phyloP scores from a whole-genome alignment of 2,113 vertebrate genomes.

The Sebastes schlegelii region DNA sequence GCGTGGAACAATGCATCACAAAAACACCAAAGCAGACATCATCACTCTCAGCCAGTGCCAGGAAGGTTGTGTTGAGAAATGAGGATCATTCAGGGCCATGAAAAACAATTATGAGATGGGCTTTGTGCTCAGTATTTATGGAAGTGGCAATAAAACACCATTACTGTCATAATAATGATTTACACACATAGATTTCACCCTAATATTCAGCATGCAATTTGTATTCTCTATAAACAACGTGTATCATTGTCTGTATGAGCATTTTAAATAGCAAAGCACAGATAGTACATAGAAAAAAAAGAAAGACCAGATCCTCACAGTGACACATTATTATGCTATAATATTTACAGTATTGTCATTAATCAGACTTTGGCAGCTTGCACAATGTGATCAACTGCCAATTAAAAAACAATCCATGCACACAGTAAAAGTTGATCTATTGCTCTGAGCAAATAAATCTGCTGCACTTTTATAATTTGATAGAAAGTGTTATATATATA shows the following conservation, averaged over 20 bases:
- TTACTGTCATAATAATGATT: conserved; percentile 57
- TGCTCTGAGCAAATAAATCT: background rate
- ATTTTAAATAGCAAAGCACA: conserved; percentile 14
- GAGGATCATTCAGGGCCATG: conserved; percentile 61
- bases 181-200: conserved; percentile 23
- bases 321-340: background rate
- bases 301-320: background rate
- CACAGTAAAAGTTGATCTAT: background rate
- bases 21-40: conserved; percentile 57
- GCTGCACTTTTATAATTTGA: background rate
- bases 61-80: conserved; percentile 62
- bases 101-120: conserved; percentile 52
- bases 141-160: conserved; percentile 53
- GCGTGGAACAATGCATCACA: conserved; percentile 61
- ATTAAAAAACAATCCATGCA: background rate
- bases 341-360: background rate
- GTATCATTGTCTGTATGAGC: background rate
- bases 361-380: background rate
- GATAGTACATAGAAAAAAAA: background rate
- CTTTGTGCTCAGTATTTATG: conserved; percentile 56
- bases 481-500: background rate
- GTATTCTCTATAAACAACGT: conserved; percentile 14
- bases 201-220: conserved; percentile 35
- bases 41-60: conserved; percentile 53
- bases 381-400: background rate